Percentiles rank a stretch among this genome's conserved stretches.
phyloP scores from a whole-genome alignment of 2,888 invertebrate genomes.

The Cosmorhoe ocellata region DNA sequence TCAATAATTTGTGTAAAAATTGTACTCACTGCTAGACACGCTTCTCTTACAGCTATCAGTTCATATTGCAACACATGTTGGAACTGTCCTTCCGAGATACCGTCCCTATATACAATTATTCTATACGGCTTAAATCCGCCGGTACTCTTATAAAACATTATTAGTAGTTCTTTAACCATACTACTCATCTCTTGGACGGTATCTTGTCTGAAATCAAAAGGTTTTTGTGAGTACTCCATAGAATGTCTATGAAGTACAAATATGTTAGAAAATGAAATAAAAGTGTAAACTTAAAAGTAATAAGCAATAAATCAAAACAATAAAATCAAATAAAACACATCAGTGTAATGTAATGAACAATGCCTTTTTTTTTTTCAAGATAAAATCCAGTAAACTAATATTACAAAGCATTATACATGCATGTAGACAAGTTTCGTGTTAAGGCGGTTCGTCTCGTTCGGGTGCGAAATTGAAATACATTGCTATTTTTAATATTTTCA shows the following conservation, averaged over 20 bases:
- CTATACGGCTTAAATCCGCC: slow-evolving; percentile 99
- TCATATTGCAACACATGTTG: slow-evolving; percentile 98
- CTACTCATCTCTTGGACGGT: slow-evolving; percentile 99
- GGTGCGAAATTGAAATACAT: too few relatives aligned
- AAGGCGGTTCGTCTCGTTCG: too few relatives aligned
- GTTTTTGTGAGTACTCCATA: slow-evolving; percentile 26
- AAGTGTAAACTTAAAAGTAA: slow-evolving; percentile 18
- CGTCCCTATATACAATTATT: slow-evolving; percentile 99
- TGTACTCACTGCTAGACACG: slow-evolving; percentile 87
- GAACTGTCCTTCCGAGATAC: slow-evolving; percentile 99
- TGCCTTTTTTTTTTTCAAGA: not conserved
- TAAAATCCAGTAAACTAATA: too few relatives aligned
- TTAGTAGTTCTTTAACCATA: slow-evolving; percentile 98
- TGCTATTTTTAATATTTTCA: too few relatives aligned
- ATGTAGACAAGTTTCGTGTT: slow-evolving; percentile 1
- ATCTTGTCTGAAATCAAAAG: slow-evolving; percentile 88
- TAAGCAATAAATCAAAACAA: not conserved
- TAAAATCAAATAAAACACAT: not conserved
- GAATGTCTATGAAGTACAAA: slow-evolving; percentile 25
- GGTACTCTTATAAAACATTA: slow-evolving; percentile 99
- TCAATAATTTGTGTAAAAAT: too few relatives aligned
- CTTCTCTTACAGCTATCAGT: slow-evolving; percentile 98
- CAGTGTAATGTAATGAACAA: too few relatives aligned
- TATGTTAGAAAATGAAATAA: slow-evolving; percentile 16
- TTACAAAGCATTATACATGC: too few relatives aligned